Evolutionary conservation across 2,888 invertebrate species (phyloP), one percentile per base, ranked within the genome.

Genomic region (Anodontia alba): DNA sequence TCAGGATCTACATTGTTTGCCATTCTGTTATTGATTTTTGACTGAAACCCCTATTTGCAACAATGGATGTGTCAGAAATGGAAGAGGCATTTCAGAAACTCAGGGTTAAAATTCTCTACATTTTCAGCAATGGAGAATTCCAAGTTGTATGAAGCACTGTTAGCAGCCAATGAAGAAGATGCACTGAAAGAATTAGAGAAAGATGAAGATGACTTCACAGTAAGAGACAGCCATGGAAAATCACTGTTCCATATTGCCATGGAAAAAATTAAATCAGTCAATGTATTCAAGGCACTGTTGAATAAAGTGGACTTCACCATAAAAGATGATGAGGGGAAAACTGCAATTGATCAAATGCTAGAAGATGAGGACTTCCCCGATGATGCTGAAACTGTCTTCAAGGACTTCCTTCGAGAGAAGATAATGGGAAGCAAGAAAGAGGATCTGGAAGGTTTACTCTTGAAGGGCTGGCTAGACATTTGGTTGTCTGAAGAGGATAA

Each of bases 161-260:
- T 80, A 67, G 81, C 76, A 17, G 82, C 85, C 43, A 83, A 88
- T 67, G 76, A 81, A 49, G 83, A 87, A 20, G 84, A 83, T 0
- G 78, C 86, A 23, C 67, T 86, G 1, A 82, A 80, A 17, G 76
- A 85, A 15, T 66, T 89, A 10, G 76, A 81, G 1, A 82, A 86
- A n/a, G 73, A 80, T 1, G 85, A 77, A n/a, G 80, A 81, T 51
- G 87, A 88, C 31, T 66, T 79, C 23, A 80, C 74, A 8, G 31
- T 78, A 17, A 68, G 88, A 76, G 86, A 87, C 57, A 17, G 76
- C 20, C 81, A 85, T 51, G 91, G 91, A 10, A 83, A 85, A 78
- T 88, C 87, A 20, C 81, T 88, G 20, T 86, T 91, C 29, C 90
- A 90, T 72, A 54, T 83, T 20, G 91, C 90, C 31, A 88, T 90